Evolutionary conservation across 2,888 invertebrate genomes (phyloP), one percentile per base, ranked within the genome.

Genomic region (Cataglyphis cursor): DNA sequence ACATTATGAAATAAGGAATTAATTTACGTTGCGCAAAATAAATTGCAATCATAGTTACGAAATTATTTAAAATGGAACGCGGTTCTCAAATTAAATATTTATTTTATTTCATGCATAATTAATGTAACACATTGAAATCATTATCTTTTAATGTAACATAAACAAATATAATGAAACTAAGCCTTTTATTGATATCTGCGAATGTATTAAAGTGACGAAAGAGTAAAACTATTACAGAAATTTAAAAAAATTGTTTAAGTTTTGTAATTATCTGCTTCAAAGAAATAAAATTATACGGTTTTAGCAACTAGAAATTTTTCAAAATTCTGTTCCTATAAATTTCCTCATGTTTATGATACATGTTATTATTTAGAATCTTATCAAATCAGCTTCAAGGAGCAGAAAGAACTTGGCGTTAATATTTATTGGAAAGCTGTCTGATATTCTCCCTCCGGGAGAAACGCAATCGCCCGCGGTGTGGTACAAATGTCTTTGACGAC

Each of bases 401-500:
- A n/a, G 31, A 1, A 64, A 48, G 9, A 66, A 21, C 4, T 35
- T 51, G 1, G 5, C 5, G 24, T 21, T 78, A 78, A 78, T 31
- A 28, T 78, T 78, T 76, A 28, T 31, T 18, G 57, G 24, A 8
- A 18, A 48, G 3, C 18, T 31, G 21, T 21, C n/a, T 18, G 31
- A 57, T 59, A 41, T 72, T 65, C 51, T 31, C 41, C 21, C 8
- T 4, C 5, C 2, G 31, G 28, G 15, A 57, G 41, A 24, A 70
- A 70, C 31, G 31, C 72, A 15, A 75, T 51, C 24, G 35, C 54
- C 28, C 31, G 41, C 38, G 31, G 18, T 72, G n/a, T 18, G 41
- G 8, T 70, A 68, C 15, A 54, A 78, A 78, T 57, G 38, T 35
- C n/a, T 72, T 78, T 78, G 72, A 41, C 31, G 41, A 57, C 24